These are phyloP conservation scores for Macaria notata DNA, from an alignment of 2,888 invertebrate species.

Conservation along the genomic window DNA sequence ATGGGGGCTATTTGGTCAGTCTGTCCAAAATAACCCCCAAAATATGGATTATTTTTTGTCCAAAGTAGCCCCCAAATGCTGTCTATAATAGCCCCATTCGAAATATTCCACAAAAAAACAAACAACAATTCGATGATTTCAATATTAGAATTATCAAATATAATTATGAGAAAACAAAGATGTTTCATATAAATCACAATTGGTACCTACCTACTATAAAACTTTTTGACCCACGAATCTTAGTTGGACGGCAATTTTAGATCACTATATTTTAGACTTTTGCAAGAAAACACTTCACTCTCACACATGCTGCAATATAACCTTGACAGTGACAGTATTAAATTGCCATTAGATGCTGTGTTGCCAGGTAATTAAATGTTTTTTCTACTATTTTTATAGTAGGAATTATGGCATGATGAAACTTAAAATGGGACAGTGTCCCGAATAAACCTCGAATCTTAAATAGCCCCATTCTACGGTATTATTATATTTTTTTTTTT, in stretches of 20 bases:
- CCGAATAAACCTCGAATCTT: conserved; percentile 14
- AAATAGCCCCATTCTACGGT: conserved; percentile 11
- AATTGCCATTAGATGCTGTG: conserved; percentile 11
- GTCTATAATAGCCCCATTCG: conserved; percentile 15
- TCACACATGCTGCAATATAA: conserved; percentile 14
- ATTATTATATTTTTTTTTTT: conserved; percentile 20
- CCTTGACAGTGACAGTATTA: conserved; percentile 10
- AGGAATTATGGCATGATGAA: conserved; percentile 12
- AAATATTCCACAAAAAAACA: conserved; percentile 16
- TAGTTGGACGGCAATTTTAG: conserved; percentile 14
- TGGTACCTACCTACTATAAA: conserved; percentile 14
- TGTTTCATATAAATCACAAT: conserved; percentile 16
- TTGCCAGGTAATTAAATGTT: conserved; percentile 13
- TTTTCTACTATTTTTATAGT: conserved; percentile 13
- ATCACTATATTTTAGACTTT: conserved; percentile 17
- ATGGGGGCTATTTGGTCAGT: conserved; percentile 11
- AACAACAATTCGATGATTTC: no score
- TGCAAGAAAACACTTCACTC: conserved; percentile 13
- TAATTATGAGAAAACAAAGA: conserved; percentile 13
- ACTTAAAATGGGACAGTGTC: conserved; percentile 12
- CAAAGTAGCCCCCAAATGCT: conserved; percentile 15
- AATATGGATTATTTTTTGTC: conserved; percentile 15
- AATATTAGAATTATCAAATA: no score
- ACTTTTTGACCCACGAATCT: conserved; percentile 14
- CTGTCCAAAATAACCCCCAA: conserved; percentile 13